These are phyloP conservation scores for Rhorus exstirpatorius DNA, from an alignment of 2,888 invertebrate species.

Conservation along the genomic window DNA sequence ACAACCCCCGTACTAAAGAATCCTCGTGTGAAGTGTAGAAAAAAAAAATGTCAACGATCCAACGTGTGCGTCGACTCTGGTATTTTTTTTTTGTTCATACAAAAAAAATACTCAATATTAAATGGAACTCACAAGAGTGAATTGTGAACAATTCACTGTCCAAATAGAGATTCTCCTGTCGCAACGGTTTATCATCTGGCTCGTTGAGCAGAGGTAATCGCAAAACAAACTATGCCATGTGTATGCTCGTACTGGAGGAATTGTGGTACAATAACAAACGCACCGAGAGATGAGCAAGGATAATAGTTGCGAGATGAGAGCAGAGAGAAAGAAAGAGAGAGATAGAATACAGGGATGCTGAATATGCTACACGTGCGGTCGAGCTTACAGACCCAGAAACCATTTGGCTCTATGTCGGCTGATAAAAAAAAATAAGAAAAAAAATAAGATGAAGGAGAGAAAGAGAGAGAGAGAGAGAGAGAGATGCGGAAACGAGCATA, in stretches of 20 bases:
- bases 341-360: slow-evolving; percentile 53
- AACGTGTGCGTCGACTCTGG: neutral
- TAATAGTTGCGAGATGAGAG: slow-evolving; percentile 54
- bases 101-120: slow-evolving; percentile 24
- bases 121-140: slow-evolving; percentile 40
- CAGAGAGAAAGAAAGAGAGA: slow-evolving; percentile 27
- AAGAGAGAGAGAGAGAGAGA: slow-evolving; percentile 58
- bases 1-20: neutral
- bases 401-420: slow-evolving; percentile 79
- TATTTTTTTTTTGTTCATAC: slow-evolving; percentile 9
- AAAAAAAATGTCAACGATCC: slow-evolving; percentile 8
- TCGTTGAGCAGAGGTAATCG: slow-evolving; percentile 75
- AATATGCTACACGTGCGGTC: slow-evolving; percentile 68
- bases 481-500: slow-evolving; percentile 63
- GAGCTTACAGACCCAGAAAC: slow-evolving; percentile 82
- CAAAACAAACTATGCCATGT: slow-evolving; percentile 46
- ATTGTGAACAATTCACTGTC: slow-evolving; percentile 58
- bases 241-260: slow-evolving; percentile 21
- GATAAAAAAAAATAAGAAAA: slow-evolving; percentile 77
- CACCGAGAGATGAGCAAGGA: slow-evolving; percentile 67
- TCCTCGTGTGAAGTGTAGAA: neutral
- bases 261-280: slow-evolving; percentile 64
- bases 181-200: slow-evolving; percentile 69
- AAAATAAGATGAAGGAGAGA: slow-evolving; percentile 63
- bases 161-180: slow-evolving; percentile 59